Base-by-base conservation (phyloP, 1,140 invertebrate genomes). In the Adelges cooleyi region DNA sequence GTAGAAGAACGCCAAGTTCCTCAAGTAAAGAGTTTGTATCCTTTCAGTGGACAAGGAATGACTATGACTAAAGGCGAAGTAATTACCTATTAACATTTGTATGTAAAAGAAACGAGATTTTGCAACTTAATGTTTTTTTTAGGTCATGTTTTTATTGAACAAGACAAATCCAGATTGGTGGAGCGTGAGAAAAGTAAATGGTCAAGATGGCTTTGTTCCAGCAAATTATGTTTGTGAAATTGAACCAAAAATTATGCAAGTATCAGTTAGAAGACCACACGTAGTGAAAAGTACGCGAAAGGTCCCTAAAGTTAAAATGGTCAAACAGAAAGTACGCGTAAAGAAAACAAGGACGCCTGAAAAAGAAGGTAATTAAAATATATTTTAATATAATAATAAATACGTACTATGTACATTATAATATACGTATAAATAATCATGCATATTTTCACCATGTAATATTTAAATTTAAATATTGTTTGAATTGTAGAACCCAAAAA, bases 161-260 rank as follows among this genome's bases (percentile, higher is more conserved):
- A 95, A 95, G 77, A 96, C 92, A 1, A 98, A 98, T 75, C 82
- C 86, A 1, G 96, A 99, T 75, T 99, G 96, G 95, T 99, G 96
- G 96, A 92, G 90, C 70, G 89, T 98, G 4, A 79, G 93, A 13
- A 96, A 95, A 77, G 81, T 83, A 0, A 91, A 92, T 72, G 89
- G 93, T 0, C 82, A 84, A 1, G 94, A 98, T 72, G 95, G 95
- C 11, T 99, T 97, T 77, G 94, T 97, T 2, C 96, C 96, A 0
- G 93, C 94, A 0, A 98, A 97, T 76, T 98, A 98, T 76, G 92
- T 98, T 0, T 83, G 86, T 25, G 92, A 97, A 76, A 84, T 96
- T 48, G 92, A 94, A 69, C 89, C 91, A 0, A 87, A 92, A 71
- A 81, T 91, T 1, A 84, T 83, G 71, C 81, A 87, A 74, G 88